Evolutionary conservation across 2,888 invertebrate species (phyloP).

Genomic region (Drosophila colorata): DNA sequence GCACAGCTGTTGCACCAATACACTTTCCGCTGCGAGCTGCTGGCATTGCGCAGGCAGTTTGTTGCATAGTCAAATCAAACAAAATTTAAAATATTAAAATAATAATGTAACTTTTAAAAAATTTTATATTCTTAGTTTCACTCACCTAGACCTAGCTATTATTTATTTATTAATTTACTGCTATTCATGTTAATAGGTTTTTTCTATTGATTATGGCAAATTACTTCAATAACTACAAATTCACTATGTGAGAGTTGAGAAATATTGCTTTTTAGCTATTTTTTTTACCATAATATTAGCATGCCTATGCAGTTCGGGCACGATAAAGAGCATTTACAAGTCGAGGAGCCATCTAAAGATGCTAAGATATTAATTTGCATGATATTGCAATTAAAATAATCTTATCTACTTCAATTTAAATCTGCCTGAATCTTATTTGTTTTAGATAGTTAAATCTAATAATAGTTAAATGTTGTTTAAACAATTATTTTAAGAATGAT

Average conservation of each 20-base stretch:
- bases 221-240: too few species aligned
- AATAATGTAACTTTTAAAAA: not conserved
- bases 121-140: too few species aligned
- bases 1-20: constrained; percentile 28
- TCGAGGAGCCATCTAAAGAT: not conserved
- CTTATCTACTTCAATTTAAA: constrained; percentile 19
- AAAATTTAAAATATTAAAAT: not conserved
- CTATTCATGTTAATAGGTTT: too few species aligned
- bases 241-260: too few species aligned
- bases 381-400: constrained; percentile 2
- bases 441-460: constrained; percentile 4
- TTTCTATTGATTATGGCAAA: too few species aligned
- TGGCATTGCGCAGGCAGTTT: not conserved
- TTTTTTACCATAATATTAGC: too few species aligned
- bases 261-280: too few species aligned
- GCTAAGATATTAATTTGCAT: not conserved
- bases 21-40: not conserved
- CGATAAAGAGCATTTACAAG: constrained; percentile 6
- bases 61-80: not conserved
- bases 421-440: not conserved
- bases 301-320: not conserved
- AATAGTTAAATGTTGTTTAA: not conserved
- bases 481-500: not conserved
- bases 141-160: too few species aligned
- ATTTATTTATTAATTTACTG: too few species aligned